These are phyloP conservation scores for Aviceda subcristata DNA, from an alignment of 2,113 vertebrate species.

Conservation along the genomic window DNA sequence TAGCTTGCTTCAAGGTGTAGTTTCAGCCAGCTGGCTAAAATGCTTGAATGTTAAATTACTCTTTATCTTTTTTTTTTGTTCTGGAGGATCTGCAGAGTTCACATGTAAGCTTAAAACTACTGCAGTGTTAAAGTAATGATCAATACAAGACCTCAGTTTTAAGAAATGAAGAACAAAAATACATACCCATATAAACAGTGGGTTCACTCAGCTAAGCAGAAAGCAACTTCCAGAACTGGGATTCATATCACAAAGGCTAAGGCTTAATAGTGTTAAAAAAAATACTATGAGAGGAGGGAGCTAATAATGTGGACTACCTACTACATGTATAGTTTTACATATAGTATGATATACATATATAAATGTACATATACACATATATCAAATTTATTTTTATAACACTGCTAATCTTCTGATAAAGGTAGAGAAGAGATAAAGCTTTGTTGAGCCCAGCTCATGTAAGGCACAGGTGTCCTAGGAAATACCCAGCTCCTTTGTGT, in stretches of 20 bases:
- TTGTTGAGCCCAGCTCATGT: neutral
- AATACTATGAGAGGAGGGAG: neutral
- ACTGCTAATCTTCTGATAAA: neutral
- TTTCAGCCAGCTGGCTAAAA: neutral
- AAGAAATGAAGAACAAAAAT: neutral
- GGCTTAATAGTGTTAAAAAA: neutral
- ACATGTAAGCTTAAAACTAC: neutral
- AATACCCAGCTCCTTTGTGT: neutral
- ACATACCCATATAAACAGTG: neutral
- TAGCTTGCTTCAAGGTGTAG: constrained; percentile 11
- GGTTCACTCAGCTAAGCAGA: neutral
- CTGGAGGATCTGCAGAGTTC: neutral
- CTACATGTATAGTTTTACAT: neutral
- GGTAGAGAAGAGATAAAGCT: neutral
- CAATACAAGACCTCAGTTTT: neutral
- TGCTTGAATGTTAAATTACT: neutral
- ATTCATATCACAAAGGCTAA: neutral
- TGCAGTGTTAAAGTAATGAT: neutral
- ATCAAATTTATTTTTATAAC: neutral
- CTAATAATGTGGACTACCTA: neutral
- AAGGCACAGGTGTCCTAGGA: neutral
- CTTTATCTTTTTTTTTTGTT: neutral
- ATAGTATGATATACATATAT: neutral
- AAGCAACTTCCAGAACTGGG: neutral
- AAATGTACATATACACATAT: neutral